A percentile compares a stretch with the other conserved stretches of the same genome.
Conservation (phyloP, 2,797 vertebrate species). For the Sebastes diaconus region DNA sequence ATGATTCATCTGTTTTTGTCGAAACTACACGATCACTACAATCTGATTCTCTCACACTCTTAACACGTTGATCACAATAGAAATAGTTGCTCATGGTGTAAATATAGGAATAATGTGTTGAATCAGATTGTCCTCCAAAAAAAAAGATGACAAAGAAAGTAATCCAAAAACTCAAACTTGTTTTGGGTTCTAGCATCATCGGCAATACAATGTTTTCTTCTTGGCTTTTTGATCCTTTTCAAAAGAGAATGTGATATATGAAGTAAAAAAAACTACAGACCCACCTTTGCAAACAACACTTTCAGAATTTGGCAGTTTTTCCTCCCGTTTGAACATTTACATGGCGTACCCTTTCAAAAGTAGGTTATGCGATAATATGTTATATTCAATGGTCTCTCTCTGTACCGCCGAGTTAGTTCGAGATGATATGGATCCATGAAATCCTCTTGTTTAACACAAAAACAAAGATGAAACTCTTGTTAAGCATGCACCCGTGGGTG, state of each 20-base stretch:
- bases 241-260: background rate
- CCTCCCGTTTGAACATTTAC: background rate
- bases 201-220: background rate
- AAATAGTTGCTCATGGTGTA: background rate
- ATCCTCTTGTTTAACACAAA: constrained; percentile 46
- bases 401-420: background rate
- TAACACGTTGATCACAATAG: background rate
- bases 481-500: constrained; percentile 48
- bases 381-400: background rate
- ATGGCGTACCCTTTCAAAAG: constrained; percentile 10
- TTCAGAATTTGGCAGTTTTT: background rate
- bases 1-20: background rate
- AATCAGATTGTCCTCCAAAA: background rate
- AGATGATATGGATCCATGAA: constrained; percentile 25
- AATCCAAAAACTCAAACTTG: background rate
- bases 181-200: background rate
- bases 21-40: background rate
- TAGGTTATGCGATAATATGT: background rate
- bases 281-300: background rate
- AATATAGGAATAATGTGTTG: background rate
- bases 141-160: background rate
- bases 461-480: constrained; percentile 57
- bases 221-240: constrained; percentile 1
- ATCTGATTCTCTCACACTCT: background rate
- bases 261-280: background rate